Evolutionary conservation across 2,113 vertebrate genomes (phyloP).

Genomic region (Hippocampus mohnikei): DNA sequence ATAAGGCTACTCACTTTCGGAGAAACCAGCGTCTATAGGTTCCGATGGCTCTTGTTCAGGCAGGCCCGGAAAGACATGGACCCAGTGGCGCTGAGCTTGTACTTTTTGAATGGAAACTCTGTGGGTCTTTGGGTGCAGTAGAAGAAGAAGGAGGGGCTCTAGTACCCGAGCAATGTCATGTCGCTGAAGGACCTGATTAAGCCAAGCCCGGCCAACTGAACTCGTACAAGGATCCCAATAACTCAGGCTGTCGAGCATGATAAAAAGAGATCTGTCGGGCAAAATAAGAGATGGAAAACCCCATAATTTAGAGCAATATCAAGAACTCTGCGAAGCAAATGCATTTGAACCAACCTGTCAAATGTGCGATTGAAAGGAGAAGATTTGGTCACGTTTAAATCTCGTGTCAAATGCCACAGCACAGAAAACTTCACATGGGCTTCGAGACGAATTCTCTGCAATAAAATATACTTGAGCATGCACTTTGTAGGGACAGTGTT

Average conservation of each 20-base stretch:
- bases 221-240: slow-evolving; percentile 92
- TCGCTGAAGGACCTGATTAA: slow-evolving; percentile 95
- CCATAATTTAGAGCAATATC: background rate
- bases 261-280: slow-evolving; percentile 86
- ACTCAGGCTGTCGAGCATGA: slow-evolving; percentile 96
- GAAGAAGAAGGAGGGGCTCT: slow-evolving; percentile 88
- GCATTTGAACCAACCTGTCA: slow-evolving; percentile 81
- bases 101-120: slow-evolving; percentile 94
- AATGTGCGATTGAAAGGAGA: slow-evolving; percentile 95
- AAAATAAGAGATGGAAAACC: background rate
- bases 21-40: slow-evolving; percentile 75
- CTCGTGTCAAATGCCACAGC: slow-evolving; percentile 95
- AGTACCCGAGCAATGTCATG: slow-evolving; percentile 96
- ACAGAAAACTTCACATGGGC: slow-evolving; percentile 95
- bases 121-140: slow-evolving; percentile 97
- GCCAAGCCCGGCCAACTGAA: slow-evolving; percentile 93
- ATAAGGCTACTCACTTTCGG: slow-evolving; percentile 74
- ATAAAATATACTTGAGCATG: slow-evolving; percentile 13
- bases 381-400: slow-evolving; percentile 93
- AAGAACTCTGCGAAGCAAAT: background rate
- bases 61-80: slow-evolving; percentile 67
- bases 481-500: background rate
- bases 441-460: slow-evolving; percentile 87
- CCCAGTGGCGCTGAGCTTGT: slow-evolving; percentile 88
- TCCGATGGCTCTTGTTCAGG: slow-evolving; percentile 50